phyloP scores from a whole-genome alignment of 2,888 invertebrate species.

The Maniola hyperantus region DNA sequence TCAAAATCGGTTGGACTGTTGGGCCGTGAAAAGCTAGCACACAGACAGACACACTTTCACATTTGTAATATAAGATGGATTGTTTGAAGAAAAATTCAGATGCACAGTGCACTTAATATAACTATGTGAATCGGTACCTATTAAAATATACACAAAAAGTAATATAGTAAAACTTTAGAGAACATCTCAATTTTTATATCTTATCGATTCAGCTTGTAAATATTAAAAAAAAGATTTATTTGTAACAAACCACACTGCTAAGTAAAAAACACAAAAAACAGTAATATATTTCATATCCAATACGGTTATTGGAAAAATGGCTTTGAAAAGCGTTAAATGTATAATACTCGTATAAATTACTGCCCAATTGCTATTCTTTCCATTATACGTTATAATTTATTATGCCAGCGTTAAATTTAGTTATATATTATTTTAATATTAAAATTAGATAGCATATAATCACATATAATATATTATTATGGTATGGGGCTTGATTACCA shows the following conservation, averaged over 20 bases:
- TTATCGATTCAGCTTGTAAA: slow-evolving; percentile 1
- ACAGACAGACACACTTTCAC: too few relatives aligned
- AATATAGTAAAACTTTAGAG: not conserved
- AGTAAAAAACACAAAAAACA: not conserved
- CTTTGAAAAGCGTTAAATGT: slow-evolving; percentile 23
- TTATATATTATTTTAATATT: slow-evolving; percentile 28
- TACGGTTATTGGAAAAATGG: slow-evolving; percentile 19
- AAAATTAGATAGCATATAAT: slow-evolving; percentile 27
- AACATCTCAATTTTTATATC: slow-evolving; percentile 14
- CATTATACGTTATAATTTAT: slow-evolving; percentile 28
- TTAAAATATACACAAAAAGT: too few relatives aligned
- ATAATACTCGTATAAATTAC: slow-evolving; percentile 26
- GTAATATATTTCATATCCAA: slow-evolving; percentile 11
- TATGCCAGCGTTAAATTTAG: slow-evolving; percentile 25
- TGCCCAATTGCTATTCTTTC: slow-evolving; percentile 19
- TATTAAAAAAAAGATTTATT: not conserved
- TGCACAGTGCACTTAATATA: too few relatives aligned
- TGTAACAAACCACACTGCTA: not conserved
- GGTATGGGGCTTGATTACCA: slow-evolving; percentile 29
- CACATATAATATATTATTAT: slow-evolving; percentile 14
- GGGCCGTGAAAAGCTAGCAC: too few relatives aligned
- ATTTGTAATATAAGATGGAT: too few relatives aligned
- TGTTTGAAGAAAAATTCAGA: too few relatives aligned
- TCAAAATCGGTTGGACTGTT: too few relatives aligned
- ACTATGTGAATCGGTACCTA: too few relatives aligned